Percentiles rank a stretch among this genome's conserved stretches.
Evolutionary conservation across 2,113 vertebrate species (phyloP).

Genomic region (Nannobrachium achirus): DNA sequence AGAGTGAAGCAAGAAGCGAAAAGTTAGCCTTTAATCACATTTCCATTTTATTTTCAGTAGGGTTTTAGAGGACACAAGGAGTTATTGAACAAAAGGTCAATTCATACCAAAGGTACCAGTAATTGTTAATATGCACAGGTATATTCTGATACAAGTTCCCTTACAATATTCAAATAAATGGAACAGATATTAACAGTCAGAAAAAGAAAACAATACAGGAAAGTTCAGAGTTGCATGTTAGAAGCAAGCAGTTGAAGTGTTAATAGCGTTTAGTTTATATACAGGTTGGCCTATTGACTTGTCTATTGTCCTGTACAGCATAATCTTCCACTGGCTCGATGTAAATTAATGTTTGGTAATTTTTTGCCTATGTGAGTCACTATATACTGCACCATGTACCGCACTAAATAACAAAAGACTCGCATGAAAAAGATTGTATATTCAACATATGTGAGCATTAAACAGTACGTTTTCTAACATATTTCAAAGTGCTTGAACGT

Average conservation of each 20-base stretch:
- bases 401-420: slow-evolving; percentile 37
- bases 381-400: slow-evolving; percentile 7
- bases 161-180: slow-evolving; percentile 62
- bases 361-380: neutral
- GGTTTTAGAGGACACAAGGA: slow-evolving; percentile 72
- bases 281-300: slow-evolving; percentile 64
- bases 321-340: slow-evolving; percentile 43
- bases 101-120: slow-evolving; percentile 58
- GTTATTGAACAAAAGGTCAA: slow-evolving; percentile 55
- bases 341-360: slow-evolving; percentile 36
- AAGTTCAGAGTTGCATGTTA: slow-evolving; percentile 61
- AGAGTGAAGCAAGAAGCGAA: slow-evolving; percentile 47
- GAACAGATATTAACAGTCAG: slow-evolving; percentile 66
- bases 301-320: slow-evolving; percentile 39
- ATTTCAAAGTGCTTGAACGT: slow-evolving; percentile 51
- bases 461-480: neutral
- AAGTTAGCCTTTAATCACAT: slow-evolving; percentile 66
- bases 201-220: slow-evolving; percentile 58
- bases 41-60: slow-evolving; percentile 77
- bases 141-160: slow-evolving; percentile 51
- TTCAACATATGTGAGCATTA: slow-evolving; percentile 4
- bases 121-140: slow-evolving; percentile 77
- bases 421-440: slow-evolving; percentile 8
- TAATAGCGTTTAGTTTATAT: slow-evolving; percentile 69
- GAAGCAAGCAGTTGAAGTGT: slow-evolving; percentile 73